Evolutionary conservation across 64 coral and sea anemone genomes (phyloP).

Genomic region (Montipora capricornis): DNA sequence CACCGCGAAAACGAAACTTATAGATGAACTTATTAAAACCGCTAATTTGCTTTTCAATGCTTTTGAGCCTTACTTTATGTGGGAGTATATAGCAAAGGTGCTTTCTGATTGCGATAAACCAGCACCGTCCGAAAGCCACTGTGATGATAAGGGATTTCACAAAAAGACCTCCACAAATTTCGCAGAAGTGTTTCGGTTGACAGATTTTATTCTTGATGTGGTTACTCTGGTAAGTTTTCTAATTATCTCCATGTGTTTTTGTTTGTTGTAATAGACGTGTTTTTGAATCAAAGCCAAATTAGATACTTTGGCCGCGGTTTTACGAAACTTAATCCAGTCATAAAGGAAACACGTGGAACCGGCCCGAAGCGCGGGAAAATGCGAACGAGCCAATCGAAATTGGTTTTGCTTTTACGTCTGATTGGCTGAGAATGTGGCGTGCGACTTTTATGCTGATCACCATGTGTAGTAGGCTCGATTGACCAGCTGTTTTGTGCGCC

Average conservation of each 20-base stretch:
- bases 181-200: conserved; percentile 88
- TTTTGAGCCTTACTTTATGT: conserved; percentile 99
- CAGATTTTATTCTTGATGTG: conserved; percentile 92
- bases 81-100: conserved; percentile 92
- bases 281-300: too few relatives aligned
- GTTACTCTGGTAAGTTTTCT: conserved; percentile 84
- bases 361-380: too few relatives aligned
- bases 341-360: too few relatives aligned
- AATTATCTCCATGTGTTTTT: background rate
- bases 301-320: too few relatives aligned
- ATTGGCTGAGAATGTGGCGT: too few relatives aligned
- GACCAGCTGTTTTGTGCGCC: too few relatives aligned
- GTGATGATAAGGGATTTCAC: background rate
- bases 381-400: too few relatives aligned
- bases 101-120: conserved; percentile 44
- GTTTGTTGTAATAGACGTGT: background rate
- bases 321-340: too few relatives aligned
- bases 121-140: background rate
- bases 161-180: conserved; percentile 44
- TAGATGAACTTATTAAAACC: conserved; percentile 95
- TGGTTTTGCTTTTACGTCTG: too few relatives aligned
- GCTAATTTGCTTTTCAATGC: conserved; percentile 95
- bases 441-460: too few relatives aligned
- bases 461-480: too few relatives aligned
- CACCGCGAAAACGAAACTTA: conserved; percentile 70